Conservation (phyloP, 1,140 invertebrate species). For the Branchinecta lindahli region DNA sequence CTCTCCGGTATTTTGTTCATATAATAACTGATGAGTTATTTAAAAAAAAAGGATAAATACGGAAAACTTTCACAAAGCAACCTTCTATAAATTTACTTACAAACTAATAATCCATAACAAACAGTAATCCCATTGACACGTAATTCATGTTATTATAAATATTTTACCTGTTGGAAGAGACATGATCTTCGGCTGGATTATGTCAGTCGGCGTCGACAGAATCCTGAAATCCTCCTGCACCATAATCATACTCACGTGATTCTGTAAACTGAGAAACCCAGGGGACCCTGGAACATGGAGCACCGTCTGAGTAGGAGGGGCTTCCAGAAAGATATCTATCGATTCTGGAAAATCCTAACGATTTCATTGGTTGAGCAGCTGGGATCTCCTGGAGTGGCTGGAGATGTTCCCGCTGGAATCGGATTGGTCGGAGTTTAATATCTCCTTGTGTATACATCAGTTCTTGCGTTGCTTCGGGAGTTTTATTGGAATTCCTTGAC, state of each 20-base stretch:
- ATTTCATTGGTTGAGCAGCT: conserved; percentile 3
- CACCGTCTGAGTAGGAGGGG: not conserved
- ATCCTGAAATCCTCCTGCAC: not conserved
- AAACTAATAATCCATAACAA: too few relatives aligned
- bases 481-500: conserved; percentile 8
- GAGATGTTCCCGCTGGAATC: not conserved
- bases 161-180: too few relatives aligned
- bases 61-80: too few relatives aligned
- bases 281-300: not conserved
- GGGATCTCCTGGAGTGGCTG: not conserved
- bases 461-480: not conserved
- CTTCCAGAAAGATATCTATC: not conserved
- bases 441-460: conserved; percentile 9
- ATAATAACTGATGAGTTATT: too few relatives aligned
- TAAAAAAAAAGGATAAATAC: too few relatives aligned
- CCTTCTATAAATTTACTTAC: too few relatives aligned
- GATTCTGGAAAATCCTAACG: not conserved
- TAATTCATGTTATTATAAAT: too few relatives aligned
- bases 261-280: not conserved
- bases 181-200: too few relatives aligned
- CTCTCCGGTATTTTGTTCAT: too few relatives aligned
- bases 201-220: not conserved
- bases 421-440: conserved; percentile 4
- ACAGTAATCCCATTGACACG: too few relatives aligned
- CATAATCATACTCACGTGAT: not conserved